Percentiles rank a stretch among this genome's conserved stretches.
These are phyloP conservation scores for Drosophila paracracens DNA, from an alignment of 2,888 invertebrate species.

Conservation along the genomic window DNA sequence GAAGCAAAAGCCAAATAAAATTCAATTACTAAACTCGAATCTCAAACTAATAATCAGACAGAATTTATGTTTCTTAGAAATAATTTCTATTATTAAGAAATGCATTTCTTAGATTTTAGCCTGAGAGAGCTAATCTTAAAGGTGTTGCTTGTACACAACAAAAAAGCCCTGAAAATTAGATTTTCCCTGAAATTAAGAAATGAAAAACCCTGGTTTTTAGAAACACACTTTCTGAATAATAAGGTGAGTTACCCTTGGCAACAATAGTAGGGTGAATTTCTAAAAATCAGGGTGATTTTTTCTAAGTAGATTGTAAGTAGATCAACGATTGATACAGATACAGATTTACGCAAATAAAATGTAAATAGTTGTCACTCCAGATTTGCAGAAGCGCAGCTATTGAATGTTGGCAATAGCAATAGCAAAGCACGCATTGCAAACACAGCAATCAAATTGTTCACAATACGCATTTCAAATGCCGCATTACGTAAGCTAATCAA, in stretches of 20 bases:
- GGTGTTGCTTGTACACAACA: no score
- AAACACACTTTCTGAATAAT: background rate
- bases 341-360: background rate
- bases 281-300: background rate
- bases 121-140: background rate
- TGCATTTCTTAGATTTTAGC: background rate
- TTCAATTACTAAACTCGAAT: background rate
- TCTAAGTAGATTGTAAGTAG: background rate
- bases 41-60: background rate
- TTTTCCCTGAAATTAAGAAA: background rate
- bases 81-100: background rate
- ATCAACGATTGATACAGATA: background rate
- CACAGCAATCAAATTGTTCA: background rate
- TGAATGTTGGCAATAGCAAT: background rate
- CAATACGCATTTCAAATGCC: conserved; percentile 14
- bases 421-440: background rate
- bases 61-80: no score
- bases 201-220: background rate
- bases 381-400: background rate
- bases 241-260: background rate
- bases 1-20: background rate
- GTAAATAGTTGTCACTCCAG: background rate
- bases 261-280: background rate
- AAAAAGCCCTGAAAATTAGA: no score
- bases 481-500: conserved; percentile 47